Evolutionary conservation across 2,113 vertebrate genomes (phyloP).

Genomic region (Plecotus auritus): DNA sequence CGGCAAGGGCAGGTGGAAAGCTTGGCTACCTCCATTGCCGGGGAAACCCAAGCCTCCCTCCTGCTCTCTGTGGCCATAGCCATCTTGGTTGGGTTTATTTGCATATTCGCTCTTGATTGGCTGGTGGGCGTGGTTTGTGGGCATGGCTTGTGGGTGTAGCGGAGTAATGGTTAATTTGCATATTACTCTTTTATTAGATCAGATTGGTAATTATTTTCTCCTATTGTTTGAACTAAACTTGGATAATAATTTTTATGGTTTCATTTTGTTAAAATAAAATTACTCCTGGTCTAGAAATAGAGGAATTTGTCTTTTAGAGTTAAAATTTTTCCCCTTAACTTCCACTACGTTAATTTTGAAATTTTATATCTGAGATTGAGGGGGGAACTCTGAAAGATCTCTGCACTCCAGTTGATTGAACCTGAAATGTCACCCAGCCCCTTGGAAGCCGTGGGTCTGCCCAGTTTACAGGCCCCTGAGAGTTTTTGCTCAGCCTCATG

Average conservation of each 20-base stretch:
- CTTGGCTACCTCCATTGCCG: too few species aligned
- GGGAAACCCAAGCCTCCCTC: too few species aligned
- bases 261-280: conserved; percentile 20
- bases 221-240: not conserved
- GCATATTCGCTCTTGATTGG: too few species aligned
- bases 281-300: not conserved
- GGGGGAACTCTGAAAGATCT: not conserved
- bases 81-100: too few species aligned
- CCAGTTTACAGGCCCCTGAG: not conserved
- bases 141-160: too few species aligned
- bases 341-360: not conserved
- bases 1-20: too few species aligned
- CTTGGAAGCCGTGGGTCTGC: not conserved
- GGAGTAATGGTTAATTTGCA: too few species aligned
- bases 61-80: too few species aligned
- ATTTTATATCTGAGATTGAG: not conserved
- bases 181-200: too few species aligned
- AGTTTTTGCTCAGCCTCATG: not conserved
- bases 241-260: not conserved
- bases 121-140: too few species aligned
- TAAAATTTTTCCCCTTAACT: not conserved
- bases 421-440: not conserved
- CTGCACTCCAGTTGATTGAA: not conserved
- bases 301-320: not conserved
- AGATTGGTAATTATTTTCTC: not conserved